Conservation (phyloP, 1,140 invertebrate genomes). For the Uloborus diversus region DNA sequence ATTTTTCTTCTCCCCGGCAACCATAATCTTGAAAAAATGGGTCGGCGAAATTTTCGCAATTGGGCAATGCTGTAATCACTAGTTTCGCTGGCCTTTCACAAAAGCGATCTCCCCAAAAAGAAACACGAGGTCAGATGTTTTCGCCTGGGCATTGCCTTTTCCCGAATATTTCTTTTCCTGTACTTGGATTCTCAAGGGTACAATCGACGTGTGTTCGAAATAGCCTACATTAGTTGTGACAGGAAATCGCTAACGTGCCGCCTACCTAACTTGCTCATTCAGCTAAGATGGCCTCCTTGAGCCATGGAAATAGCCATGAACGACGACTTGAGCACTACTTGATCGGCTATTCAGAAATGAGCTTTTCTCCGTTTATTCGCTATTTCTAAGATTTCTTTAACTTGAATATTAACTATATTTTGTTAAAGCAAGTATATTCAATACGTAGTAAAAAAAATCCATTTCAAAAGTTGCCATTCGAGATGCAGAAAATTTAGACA, state of each 20-base stretch:
- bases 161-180: neutral
- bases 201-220: constrained; percentile 7
- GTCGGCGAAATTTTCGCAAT: constrained; percentile 1
- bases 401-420: too few species aligned
- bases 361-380: too few species aligned
- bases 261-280: too few species aligned
- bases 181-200: constrained; percentile 9
- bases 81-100: constrained; percentile 14
- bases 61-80: constrained; percentile 21
- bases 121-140: constrained; percentile 43
- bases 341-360: too few species aligned
- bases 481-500: too few species aligned
- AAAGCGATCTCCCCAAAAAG: constrained; percentile 1
- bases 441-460: too few species aligned
- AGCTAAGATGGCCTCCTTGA: too few species aligned
- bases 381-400: too few species aligned
- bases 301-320: too few species aligned
- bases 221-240: constrained; percentile 31
- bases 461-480: too few species aligned
- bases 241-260: constrained; percentile 15
- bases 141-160: neutral
- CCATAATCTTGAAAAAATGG: constrained; percentile 3
- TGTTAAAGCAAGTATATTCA: too few species aligned
- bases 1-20: constrained; percentile 3
- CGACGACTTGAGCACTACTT: too few species aligned